phyloP scores from a whole-genome alignment of 2,888 invertebrate species.

The Eurois occulta region DNA sequence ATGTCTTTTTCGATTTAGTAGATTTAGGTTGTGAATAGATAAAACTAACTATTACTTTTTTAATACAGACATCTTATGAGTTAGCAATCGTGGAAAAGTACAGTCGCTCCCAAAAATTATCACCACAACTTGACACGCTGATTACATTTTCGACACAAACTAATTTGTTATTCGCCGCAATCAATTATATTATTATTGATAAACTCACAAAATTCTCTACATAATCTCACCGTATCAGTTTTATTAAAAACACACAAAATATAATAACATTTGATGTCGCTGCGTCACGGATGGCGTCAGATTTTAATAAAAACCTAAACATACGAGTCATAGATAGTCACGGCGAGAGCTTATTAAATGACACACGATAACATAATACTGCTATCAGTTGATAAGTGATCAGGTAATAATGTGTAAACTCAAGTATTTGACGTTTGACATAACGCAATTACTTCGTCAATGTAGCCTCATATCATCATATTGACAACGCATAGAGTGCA shows the following conservation, averaged over 20 bases:
- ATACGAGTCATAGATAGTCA: constrained; percentile 61
- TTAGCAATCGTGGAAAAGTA: constrained; percentile 28
- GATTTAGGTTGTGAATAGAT: background rate
- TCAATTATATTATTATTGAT: constrained; percentile 66
- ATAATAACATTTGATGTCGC: constrained; percentile 67
- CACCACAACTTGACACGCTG: constrained; percentile 36
- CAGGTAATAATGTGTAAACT: constrained; percentile 73
- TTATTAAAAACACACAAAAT: constrained; percentile 70
- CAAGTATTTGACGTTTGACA: constrained; percentile 65
- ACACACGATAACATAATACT: constrained; percentile 69
- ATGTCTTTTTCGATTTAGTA: background rate
- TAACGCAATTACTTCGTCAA: constrained; percentile 60
- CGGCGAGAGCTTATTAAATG: constrained; percentile 69
- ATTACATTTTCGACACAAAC: constrained; percentile 54
- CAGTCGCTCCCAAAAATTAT: constrained; percentile 44
- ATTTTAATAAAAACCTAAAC: constrained; percentile 74
- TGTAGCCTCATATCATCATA: constrained; percentile 45
- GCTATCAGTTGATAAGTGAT: constrained; percentile 69
- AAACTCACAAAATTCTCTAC: constrained; percentile 57
- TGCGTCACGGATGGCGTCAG: constrained; percentile 66
- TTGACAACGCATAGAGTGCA: constrained; percentile 37
- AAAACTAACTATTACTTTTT: background rate
- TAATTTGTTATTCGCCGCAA: constrained; percentile 51
- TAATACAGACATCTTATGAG: background rate
- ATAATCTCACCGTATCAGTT: constrained; percentile 61